Conservation (phyloP, 37 sponge, comb jelly and placozoan genomes). For the Chondrilla cf. caribensis region DNA sequence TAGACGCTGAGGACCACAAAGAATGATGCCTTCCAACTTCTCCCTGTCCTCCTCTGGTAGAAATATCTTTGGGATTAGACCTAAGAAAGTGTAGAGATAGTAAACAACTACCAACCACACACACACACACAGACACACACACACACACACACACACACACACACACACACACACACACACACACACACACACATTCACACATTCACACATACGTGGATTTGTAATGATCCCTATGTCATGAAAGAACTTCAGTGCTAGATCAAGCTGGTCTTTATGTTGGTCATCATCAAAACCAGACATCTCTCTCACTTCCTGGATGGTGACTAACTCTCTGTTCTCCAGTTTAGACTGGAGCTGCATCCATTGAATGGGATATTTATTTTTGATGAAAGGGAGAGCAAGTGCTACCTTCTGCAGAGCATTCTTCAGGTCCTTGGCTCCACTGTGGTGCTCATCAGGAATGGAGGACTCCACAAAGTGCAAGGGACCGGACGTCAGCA, state of each 20-base stretch:
- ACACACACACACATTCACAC: conserved; percentile 36
- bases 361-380: conserved; percentile 42
- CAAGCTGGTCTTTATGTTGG: background rate
- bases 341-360: conserved; percentile 33
- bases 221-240: conserved; percentile 46
- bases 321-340: background rate
- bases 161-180: conserved; percentile 40
- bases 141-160: conserved; percentile 34
- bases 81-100: no score
- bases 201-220: conserved; percentile 26
- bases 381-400: conserved; percentile 22
- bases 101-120: conserved; percentile 20
- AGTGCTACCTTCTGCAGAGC: conserved; percentile 10
- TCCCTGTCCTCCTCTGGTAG: conserved; percentile 27
- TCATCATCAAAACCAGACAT: background rate
- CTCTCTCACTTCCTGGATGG: background rate
- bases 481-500: background rate
- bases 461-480: conserved; percentile 12
- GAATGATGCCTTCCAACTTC: conserved; percentile 23
- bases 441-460: conserved; percentile 30
- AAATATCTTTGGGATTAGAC: conserved; percentile 21
- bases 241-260: conserved; percentile 34
- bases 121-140: conserved; percentile 34
- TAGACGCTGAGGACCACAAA: conserved; percentile 46
- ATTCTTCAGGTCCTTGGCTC: conserved; percentile 27